Evolutionary conservation across 2,113 vertebrate genomes (phyloP).

Genomic region (Osmerus mordax): DNA sequence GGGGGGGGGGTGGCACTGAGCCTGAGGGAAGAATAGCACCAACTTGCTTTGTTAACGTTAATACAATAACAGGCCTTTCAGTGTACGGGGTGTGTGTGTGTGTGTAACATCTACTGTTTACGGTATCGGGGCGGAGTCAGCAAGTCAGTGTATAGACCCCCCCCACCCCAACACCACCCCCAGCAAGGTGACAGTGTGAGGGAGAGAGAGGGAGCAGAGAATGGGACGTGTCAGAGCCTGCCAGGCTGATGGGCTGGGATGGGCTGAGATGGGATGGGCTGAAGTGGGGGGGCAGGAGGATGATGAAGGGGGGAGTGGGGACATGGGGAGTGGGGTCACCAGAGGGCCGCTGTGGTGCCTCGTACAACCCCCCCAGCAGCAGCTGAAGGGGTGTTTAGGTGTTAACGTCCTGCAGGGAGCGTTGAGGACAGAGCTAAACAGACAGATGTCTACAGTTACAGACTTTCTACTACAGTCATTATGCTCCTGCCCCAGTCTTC

Average conservation of each 20-base stretch:
- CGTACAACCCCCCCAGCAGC: no score
- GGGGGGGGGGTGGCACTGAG: neutral
- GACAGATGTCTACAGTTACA: no score
- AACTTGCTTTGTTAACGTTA: conserved; percentile 77
- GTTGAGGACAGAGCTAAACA: no score
- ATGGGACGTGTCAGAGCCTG: conserved; percentile 50
- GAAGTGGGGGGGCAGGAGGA: conserved; percentile 7
- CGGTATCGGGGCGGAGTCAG: neutral
- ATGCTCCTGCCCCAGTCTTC: no score
- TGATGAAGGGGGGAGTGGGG: conserved; percentile 15
- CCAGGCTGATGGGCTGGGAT: neutral
- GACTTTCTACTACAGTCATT: no score
- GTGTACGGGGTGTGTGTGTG: conserved; percentile 35
- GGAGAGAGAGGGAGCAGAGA: conserved; percentile 29
- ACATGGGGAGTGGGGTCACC: neutral
- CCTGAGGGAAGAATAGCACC: conserved; percentile 64
- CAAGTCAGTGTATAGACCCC: neutral
- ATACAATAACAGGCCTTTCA: conserved; percentile 70
- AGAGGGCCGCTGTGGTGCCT: no score
- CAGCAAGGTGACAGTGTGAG: neutral
- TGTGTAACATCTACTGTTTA: conserved; percentile 25
- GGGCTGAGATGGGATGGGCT: conserved; percentile 13
- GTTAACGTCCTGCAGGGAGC: neutral
- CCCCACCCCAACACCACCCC: no score
- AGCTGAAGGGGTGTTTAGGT: neutral